Base-by-base conservation (phyloP, 2,888 invertebrate species). In the Petrophora chlorosata region DNA sequence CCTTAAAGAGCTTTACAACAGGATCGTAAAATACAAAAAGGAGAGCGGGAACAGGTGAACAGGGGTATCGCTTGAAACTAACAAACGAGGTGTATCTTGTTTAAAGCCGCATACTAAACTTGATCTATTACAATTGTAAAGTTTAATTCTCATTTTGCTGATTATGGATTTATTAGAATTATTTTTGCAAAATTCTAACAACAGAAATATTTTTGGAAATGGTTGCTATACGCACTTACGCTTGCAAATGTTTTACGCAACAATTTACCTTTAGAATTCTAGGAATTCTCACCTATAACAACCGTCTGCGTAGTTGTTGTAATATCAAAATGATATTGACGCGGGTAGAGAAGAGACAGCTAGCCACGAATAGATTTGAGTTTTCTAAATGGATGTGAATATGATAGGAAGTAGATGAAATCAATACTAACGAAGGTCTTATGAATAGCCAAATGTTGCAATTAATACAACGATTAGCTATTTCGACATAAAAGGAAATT, bases 211-310 rank as follows among this genome's bases (percentile, higher is more conserved):
- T 48, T 49, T 53, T 50, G 42, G 54, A 55, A 53, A 56, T 61
- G 56, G 48, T 50, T 53, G 28, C 13, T 25, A 7, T 42, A 48
- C 41, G 51, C 50, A 41, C 16, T 9, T 22, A 13, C 10, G 29
- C 35, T 43, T 30, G 42, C 34, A 52, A 43, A 52, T 53, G 46
- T 40, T 52, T 61, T 63, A 62, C 63, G 60, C 71, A 72, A 72
- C 67, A 70, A 69, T 68, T 70, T 69, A 62, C 61, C 56, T 61
- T 38, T 51, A 40, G 50, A 51, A 62, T 78, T 82, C 84, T 75
- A 42, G 65, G 82, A 84, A 84, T 64, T 64, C 66, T 71, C 70
- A 65, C 66, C 64, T 63, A 67, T 68, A 66, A 67, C 60, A 65
- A 61, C 63, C 66, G 71, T 67, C 73, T 76, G 77, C 73, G 73